These are phyloP conservation scores for Propsilocerus akamusi DNA, from an alignment of 1,140 invertebrate species.

Conservation along the genomic window DNA sequence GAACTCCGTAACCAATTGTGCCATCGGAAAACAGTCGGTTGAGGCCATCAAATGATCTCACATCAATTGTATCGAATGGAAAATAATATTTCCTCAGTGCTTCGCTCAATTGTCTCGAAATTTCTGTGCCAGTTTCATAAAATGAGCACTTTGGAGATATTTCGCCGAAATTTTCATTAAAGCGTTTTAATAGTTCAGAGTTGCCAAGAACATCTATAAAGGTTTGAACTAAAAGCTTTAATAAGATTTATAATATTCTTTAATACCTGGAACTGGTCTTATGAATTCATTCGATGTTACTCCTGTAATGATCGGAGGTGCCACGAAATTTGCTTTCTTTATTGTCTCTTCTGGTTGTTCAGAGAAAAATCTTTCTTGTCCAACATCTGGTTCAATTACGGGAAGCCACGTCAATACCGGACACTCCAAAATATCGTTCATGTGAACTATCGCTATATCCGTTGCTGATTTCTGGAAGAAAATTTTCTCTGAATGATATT, in stretches of 20 bases:
- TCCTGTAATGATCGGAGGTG: conserved; percentile 44
- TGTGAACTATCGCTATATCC: conserved; percentile 27
- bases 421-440: conserved; percentile 28
- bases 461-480: conserved; percentile 15
- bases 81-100: conserved; percentile 8
- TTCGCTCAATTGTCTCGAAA: conserved; percentile 24
- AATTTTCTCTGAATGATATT: too few relatives aligned
- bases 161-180: conserved; percentile 29
- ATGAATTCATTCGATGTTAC: conserved; percentile 45
- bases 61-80: neutral
- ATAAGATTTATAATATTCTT: neutral
- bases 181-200: conserved; percentile 20
- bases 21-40: conserved; percentile 29
- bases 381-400: conserved; percentile 46
- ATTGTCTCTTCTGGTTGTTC: conserved; percentile 37
- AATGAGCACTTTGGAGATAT: conserved; percentile 33
- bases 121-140: conserved; percentile 27
- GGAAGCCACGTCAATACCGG: conserved; percentile 42
- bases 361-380: conserved; percentile 41
- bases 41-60: conserved; percentile 7
- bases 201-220: conserved; percentile 26
- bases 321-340: conserved; percentile 32
- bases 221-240: neutral
- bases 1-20: conserved; percentile 27
- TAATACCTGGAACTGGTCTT: conserved; percentile 16